Base-by-base conservation (phyloP, 2,888 invertebrate species). In the Agrochola litura region DNA sequence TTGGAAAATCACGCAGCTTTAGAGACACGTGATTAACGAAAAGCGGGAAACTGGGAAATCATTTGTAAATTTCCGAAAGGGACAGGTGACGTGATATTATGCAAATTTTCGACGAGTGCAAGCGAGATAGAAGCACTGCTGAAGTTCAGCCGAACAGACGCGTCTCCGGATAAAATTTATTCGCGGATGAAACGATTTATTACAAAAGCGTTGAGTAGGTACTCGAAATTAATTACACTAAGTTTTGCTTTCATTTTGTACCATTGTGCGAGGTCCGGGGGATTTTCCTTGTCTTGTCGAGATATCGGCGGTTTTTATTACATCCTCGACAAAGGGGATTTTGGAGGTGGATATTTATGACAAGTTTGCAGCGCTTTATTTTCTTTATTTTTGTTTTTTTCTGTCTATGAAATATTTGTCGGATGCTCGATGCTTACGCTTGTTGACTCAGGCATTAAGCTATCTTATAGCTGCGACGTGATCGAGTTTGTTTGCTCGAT, bases 141-240 rank as follows among this genome's bases (percentile, higher is more conserved):
- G 93, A 93, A 93, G 94, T 95, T 95, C 94, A 88, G 88, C 81
- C 81, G 79, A 88, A 89, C 88, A 93, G 92, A 90, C 89, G 87
- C 90, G 90, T 89, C 91, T 90, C 91, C 90, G 92, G 94, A 94
- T 94, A 94, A 95, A 95, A 96, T 95, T 93, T 95, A 95, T 95
- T 93, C 93, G 92, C 92, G 94, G 95, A 96, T 96, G 95, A 95
- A 96, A 95, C 96, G 96, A 96, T 96, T 96, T 96, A 96, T 96
- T 95, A 96, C 96, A 94, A 95, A 95, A 96, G 95, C 96, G 96
- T 95, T 95, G 96, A 96, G 95, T 94, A 94, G 94, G 94, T 95
- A 95, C 96, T 96, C 91, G 93, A 95, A 96, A 96, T 96, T 96
- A 96, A 96, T 96, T 94, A 93, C 92, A 89, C 89, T 92, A 95